Evolutionary conservation across 2,113 vertebrate genomes (phyloP), one percentile per base, ranked within the genome.

Genomic region (Gobiocypris rarus): DNA sequence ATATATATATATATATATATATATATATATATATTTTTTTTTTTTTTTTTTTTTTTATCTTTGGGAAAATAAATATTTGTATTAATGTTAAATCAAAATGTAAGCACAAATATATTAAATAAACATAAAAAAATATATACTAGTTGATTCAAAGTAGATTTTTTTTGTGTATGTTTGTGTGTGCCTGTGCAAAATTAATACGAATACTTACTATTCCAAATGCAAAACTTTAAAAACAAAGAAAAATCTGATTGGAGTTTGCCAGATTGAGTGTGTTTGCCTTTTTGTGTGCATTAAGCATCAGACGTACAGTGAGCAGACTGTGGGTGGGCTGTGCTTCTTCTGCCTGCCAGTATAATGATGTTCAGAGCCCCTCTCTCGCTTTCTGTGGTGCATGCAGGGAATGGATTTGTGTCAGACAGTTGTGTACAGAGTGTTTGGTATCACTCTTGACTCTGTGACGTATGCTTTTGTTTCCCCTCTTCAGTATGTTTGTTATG

Each of bases 391-490:
- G 4, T 19, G 38, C 34, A 31, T 31, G 17, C n/a, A 63, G 38
- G 54, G 19, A n/a, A 24, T 75, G 31, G 24, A 31, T 54, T 28
- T 54, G 73, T 75, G 48, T 52, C 73, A 75, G 48, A 75, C 43
- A 50, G 41, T 50, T 74, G 65, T 69, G 65, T 69, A 17, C 31
- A 69, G 73, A 54, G 73, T 75, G 73, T 54, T 54, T 75, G 73
- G 73, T 34, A 52, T 54, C 48, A 54, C 48, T 75, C 73, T 75
- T 75, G 48, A 54, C 15, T 8, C 26, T 19, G 9, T 54, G 26
- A 75, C 28, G 26, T 54, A 54, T 75, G 14, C 14, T 75, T 28
- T 52, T 52, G 24, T 50, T 74, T 74, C 24, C 2, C 9, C 43
- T 74, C 22, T 73, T 10, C 70, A 7, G 13, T 48, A 3, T 24